Evolutionary conservation across 2,113 vertebrate genomes (phyloP), one percentile per base, ranked within the genome.

Genomic region (Trachemys scripta): DNA sequence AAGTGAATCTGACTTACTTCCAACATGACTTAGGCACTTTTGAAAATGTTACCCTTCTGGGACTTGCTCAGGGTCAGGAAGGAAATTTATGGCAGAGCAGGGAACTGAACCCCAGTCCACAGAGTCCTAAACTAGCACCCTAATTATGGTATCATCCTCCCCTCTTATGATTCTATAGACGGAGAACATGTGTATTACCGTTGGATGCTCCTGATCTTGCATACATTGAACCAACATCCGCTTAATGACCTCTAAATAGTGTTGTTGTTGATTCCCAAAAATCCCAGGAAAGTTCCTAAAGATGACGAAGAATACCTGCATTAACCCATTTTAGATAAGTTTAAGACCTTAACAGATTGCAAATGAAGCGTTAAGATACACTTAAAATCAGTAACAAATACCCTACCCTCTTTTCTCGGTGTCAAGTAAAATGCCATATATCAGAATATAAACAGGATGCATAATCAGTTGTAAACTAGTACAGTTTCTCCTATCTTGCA

Each of bases 191-290:
- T 24, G 17, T 80, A 98, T 98, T 97, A 99, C 99, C 96, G 99
- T 99, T 87, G 99, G 98, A 97, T 99, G 99, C 19, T 99, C 99
- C 97, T 99, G 99, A 97, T 99, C 99, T 97, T 99, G 99, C 99
- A 99, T 99, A 97, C 99, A 99, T 90, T 99, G 99, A 81, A 99
- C 99, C 90, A 99, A 98, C 99, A 99, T 99, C 85, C 99, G 99
- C 94, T 99, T 99, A 98, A 99, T 99, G 59, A 99, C 99, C 1
- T 99, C 99, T 98, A 99, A 98, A 93, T 99, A 99, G 96, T 99
- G 99, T 89, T 99, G 99, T 97, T 99, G 99, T 94, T 99, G 99
- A 98, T 99, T 99, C 89, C 99, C 99, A 97, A 99, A 99, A 96
- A 99, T 99, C 81, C 99, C 99, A 59, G 99, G 99, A 89, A 99